Evolutionary conservation across 1,140 invertebrate species (phyloP).

Genomic region (Protaetia brevitarsis): DNA sequence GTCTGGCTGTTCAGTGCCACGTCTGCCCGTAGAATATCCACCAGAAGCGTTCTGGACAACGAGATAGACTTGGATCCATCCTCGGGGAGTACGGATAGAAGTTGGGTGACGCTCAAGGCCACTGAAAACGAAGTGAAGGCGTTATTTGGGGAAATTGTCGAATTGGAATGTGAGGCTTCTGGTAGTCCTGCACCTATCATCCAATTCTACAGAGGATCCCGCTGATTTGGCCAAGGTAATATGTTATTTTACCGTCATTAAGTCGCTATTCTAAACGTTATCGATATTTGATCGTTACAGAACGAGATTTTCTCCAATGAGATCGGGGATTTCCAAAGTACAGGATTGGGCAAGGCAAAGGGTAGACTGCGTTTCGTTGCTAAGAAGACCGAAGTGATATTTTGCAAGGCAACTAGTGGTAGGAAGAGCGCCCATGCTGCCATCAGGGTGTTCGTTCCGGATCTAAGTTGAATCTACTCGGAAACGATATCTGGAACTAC

Average conservation of each 20-base stretch:
- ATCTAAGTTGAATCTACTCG: background rate
- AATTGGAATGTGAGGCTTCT: conserved; percentile 65
- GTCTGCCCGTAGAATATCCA: background rate
- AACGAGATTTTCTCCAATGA: conserved; percentile 52
- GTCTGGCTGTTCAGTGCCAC: background rate
- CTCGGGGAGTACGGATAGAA: background rate
- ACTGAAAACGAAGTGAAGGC: conserved; percentile 48
- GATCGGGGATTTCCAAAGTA: conserved; percentile 51
- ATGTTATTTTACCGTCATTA: background rate
- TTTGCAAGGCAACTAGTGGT: conserved; percentile 68
- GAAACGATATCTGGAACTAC: background rate
- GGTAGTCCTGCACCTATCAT: conserved; percentile 67
- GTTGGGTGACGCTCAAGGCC: conserved; percentile 55
- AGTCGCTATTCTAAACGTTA: background rate
- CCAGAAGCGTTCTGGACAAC: conserved; percentile 18
- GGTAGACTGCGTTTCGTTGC: conserved; percentile 64
- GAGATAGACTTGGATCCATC: conserved; percentile 15
- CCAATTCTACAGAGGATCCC: conserved; percentile 64
- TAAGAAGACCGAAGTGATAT: conserved; percentile 58
- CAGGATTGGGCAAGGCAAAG: conserved; percentile 58
- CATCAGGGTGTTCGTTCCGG: conserved; percentile 51
- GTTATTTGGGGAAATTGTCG: conserved; percentile 52
- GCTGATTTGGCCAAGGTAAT: conserved; percentile 58
- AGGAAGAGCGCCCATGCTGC: conserved; percentile 55
- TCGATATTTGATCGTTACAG: conserved; percentile 31